Evolutionary conservation across 2,797 vertebrate species (phyloP).

Genomic region (Pantherophis vulpinus): DNA sequence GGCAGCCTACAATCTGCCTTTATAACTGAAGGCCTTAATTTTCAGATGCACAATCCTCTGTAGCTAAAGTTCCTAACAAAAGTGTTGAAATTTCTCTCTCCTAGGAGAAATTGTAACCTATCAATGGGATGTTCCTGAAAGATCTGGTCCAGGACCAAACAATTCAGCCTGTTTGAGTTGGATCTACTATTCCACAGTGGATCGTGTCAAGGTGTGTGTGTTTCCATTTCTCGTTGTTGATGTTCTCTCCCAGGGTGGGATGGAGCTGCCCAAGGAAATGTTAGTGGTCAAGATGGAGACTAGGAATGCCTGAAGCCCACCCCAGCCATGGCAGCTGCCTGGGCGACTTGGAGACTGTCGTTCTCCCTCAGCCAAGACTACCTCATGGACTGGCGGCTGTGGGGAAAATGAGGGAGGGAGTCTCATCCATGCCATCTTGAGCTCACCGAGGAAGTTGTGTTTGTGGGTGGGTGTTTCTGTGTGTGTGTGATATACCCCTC

Average conservation of each 20-base stretch:
- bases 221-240: background rate
- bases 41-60: background rate
- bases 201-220: conserved; percentile 69
- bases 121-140: conserved; percentile 70
- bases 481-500: background rate
- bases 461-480: background rate
- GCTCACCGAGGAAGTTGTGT: background rate
- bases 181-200: conserved; percentile 75
- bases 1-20: background rate
- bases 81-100: no score
- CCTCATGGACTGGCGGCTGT: background rate
- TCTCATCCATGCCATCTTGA: background rate
- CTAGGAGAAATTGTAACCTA: conserved; percentile 73
- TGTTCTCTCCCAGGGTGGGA: background rate
- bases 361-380: background rate
- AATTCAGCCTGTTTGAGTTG: conserved; percentile 74
- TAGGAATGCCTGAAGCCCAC: background rate
- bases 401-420: background rate
- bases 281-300: background rate
- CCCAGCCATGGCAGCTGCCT: background rate
- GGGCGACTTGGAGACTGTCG: background rate
- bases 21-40: background rate
- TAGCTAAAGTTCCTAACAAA: background rate
- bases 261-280: no score
- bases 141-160: conserved; percentile 72